These are phyloP conservation scores for Allygus modestus DNA, from an alignment of 2,888 invertebrate species.

Conservation along the genomic window DNA sequence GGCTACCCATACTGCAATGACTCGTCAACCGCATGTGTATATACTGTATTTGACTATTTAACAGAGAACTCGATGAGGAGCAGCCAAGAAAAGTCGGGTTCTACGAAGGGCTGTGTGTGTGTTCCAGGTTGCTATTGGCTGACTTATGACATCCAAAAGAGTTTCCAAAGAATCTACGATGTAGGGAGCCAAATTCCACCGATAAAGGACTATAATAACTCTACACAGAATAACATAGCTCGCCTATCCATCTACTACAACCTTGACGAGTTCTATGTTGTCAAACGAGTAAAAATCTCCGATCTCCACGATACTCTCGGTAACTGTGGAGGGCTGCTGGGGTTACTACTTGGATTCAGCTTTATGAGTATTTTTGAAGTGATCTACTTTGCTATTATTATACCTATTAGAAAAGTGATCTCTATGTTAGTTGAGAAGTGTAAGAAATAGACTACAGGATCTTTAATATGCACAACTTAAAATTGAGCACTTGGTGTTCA, in stretches of 20 bases:
- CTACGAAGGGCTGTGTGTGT: neutral
- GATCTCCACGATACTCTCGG: neutral
- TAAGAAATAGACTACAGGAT: too few relatives aligned
- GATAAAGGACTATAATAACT: neutral
- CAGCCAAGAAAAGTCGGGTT: too few relatives aligned
- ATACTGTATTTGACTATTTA: neutral
- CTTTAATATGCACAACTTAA: too few relatives aligned
- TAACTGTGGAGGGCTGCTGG: constrained; percentile 1
- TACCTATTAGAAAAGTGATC: neutral
- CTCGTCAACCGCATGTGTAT: neutral
- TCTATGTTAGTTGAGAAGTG: too few relatives aligned
- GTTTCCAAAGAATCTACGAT: neutral
- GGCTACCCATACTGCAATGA: constrained; percentile 11
- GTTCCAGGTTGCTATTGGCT: neutral
- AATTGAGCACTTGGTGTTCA: too few relatives aligned
- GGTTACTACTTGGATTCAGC: constrained; percentile 26
- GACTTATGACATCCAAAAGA: neutral
- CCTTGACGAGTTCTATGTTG: neutral
- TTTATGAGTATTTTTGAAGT: constrained; percentile 22
- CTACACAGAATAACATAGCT: neutral
- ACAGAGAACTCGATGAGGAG: neutral
- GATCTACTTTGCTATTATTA: neutral
- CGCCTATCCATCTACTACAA: constrained; percentile 5
- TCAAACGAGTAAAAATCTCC: neutral
- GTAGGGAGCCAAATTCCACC: neutral